A percentile compares a stretch with the other conserved stretches of the same genome.
These are phyloP conservation scores for Eupithecia subumbrata DNA, from an alignment of 2,888 invertebrate species.

Conservation along the genomic window DNA sequence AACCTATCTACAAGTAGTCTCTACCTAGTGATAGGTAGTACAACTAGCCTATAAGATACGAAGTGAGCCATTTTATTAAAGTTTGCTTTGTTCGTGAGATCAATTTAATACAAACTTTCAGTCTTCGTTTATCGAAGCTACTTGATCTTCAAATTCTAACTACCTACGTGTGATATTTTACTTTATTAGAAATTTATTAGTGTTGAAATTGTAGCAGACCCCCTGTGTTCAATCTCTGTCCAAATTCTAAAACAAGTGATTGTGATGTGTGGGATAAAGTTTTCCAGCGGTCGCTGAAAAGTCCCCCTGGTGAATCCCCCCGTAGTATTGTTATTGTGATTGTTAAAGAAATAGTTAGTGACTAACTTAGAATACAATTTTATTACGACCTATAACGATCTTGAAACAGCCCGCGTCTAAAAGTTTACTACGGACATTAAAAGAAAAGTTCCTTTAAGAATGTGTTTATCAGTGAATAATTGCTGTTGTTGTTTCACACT, in stretches of 20 bases:
- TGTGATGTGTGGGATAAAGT: not conserved
- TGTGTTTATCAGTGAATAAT: conserved; percentile 56
- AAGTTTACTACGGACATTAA: not conserved
- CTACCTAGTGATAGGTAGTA: not conserved
- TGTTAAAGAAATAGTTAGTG: not conserved
- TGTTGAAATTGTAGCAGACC: not conserved
- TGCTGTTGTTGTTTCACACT: conserved; percentile 61
- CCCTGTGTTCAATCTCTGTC: not conserved
- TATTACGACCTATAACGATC: not conserved
- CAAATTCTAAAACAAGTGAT: not conserved
- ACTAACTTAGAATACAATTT: not conserved
- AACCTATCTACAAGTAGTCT: not conserved
- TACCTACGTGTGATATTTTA: not conserved
- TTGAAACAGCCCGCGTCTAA: not conserved
- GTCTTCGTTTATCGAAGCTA: not conserved
- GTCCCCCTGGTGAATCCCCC: not conserved
- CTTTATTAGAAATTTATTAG: not conserved
- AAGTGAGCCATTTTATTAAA: not conserved
- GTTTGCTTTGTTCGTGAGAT: not conserved
- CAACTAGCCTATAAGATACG: not conserved
- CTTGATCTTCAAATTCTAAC: no score
- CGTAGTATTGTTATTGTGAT: not conserved
- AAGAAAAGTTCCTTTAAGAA: conserved; percentile 28
- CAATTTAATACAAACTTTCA: not conserved
- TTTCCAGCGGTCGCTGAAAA: not conserved